Percentiles rank a stretch among this genome's conserved stretches.
phyloP scores from a whole-genome alignment of 2,888 invertebrate species.

The Lomographa bimaculata region DNA sequence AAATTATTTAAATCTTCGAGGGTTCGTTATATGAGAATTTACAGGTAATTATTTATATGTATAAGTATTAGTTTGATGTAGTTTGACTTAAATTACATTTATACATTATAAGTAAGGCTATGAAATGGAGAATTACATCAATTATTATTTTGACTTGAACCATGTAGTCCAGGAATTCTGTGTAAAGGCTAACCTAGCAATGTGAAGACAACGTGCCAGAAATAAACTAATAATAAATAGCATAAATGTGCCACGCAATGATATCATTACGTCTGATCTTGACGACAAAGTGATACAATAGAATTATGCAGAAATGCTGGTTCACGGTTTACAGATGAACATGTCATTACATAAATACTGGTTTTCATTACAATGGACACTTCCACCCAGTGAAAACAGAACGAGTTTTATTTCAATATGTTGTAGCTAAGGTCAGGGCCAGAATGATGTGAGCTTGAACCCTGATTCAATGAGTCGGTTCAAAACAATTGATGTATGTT shows the following conservation, averaged over 20 bases:
- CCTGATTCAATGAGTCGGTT: conserved; percentile 46
- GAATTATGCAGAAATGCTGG: conserved; percentile 35
- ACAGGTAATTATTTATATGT: too few species aligned
- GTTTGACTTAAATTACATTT: not conserved
- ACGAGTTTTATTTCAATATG: conserved; percentile 34
- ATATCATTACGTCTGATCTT: conserved; percentile 55
- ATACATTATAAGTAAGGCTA: conserved; percentile 17
- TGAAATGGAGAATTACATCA: conserved; percentile 38
- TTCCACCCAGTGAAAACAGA: conserved; percentile 24
- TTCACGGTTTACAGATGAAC: conserved; percentile 44
- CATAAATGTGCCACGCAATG: conserved; percentile 49
- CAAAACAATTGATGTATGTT: conserved; percentile 64
- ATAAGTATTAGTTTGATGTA: too few species aligned
- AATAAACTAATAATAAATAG: conserved; percentile 50
- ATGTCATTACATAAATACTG: conserved; percentile 41
- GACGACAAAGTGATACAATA: conserved; percentile 52
- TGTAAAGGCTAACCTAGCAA: conserved; percentile 36
- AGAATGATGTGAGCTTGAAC: conserved; percentile 40
- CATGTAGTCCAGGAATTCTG: conserved; percentile 38
- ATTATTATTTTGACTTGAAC: conserved; percentile 21
- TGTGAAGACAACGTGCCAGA: conserved; percentile 36
- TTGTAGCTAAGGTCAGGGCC: conserved; percentile 46
- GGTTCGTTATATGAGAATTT: too few species aligned
- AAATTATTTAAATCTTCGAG: too few species aligned
- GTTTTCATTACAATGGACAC: conserved; percentile 13